Base-by-base conservation (phyloP, 2,113 vertebrate species). In the Thalassarche chlororhynchos region DNA sequence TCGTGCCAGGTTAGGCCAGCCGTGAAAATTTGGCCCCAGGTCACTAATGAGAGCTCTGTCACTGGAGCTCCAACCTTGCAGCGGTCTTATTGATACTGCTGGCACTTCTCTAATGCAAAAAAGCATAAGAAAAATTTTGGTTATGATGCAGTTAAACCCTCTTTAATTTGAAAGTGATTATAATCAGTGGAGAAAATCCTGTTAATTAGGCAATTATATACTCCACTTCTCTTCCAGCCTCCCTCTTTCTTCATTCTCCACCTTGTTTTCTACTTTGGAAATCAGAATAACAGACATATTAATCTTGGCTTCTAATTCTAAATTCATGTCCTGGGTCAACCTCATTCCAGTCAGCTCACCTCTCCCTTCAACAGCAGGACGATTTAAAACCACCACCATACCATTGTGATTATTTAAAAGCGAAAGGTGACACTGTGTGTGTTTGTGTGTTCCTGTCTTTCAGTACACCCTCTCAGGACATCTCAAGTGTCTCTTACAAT, bases 181-280 rank as follows among this genome's bases (percentile, higher is more conserved):
- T 97, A 95, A 97, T 98, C 95, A 96, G 96, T 94, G 87, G 90
- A 97, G 89, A 98, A 97, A 97, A 96, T 93, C 95, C 91, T 96
- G 44, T 95, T 96, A 98, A 98, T 98, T 94, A 98, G 91, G 95
- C 96, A 98, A 96, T 98, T 98, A 98, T 82, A 77, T 97, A 96
- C 97, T 96, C 76, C 29, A 92, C 76, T 95, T 97, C 95, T 96
- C 94, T 97, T 94, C 94, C 89, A 94, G 71, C 85, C 74, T 93
- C 90, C 91, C 79, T 92, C 94, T 96, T 94, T 95, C 81, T 97
- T 97, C 89, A 75, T 70, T 95, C 80, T 51, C 95, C 92, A 93
- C 82, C 94, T 96, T 97, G 76, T 96, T 97, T 98, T 95, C 89
- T 82, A 58, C 87, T 83, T 77, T 78, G 72, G 87, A 97, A 98